Base-by-base conservation (phyloP, 2,888 invertebrate genomes). In the Leucophenga maculata region DNA sequence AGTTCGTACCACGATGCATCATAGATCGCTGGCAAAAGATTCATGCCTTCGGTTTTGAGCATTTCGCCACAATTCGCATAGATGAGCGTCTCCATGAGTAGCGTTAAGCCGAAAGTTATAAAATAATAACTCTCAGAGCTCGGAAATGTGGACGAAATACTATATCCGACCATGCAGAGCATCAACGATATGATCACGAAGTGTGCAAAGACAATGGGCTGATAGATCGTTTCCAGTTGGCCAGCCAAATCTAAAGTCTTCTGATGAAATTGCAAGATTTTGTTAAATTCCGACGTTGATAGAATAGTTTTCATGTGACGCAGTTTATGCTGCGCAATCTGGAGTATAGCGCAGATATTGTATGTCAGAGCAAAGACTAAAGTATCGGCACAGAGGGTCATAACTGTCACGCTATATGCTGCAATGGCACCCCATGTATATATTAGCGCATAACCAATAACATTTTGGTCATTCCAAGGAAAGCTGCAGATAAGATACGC, bases 1-100 rank as follows among this genome's bases (percentile, higher is more conserved):
- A 62, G 3, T 9, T 39, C 44, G 31, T 62, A 62, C 60, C 60
- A 62, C 1, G 39, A 4, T 3, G 20, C 13, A 44, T 20, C 31
- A 20, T n/a, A 62, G 8, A 62, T 62, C 0, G 60, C 39, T 20
- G 20, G 22, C 13, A 44, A 39, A 31, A 44, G 44, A 3, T 39
- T 44, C 18, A 11, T 9, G n/a, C 60, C 44, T 20, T 39, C 39
- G 6, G 13, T 31, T 44, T 44, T 62, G 8, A 62, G n/a, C 4
- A 44, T 62, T 20, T 62, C 60, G 16, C 60, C 60, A 14, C 39
- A 44, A 44, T 62, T n/a, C 1, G 60, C 22, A 44, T 62, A 62
- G 31, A 62, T 62, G 13, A 14, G 44, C 11, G 31, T 22, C 14
- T 62, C 44, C 11, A 62, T 62, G 8, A 62, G 18, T 14, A 62